Base-by-base conservation (phyloP, 2,888 invertebrate genomes). In the Metopia argyrocephala region DNA sequence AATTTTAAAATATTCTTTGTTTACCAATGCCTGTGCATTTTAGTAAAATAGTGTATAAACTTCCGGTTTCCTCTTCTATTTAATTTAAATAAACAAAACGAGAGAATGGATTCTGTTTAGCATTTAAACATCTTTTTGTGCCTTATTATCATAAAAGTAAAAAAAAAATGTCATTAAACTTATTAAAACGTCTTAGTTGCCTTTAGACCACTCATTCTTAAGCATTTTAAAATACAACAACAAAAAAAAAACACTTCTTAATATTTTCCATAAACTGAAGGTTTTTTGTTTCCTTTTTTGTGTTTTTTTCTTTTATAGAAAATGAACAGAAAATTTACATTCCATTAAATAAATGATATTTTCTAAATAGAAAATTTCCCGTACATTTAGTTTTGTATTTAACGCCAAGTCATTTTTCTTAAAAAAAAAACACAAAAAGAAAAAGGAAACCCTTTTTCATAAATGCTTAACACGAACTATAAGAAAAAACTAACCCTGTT, bases 291-390 rank as follows among this genome's bases (percentile, higher is more conserved):
- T 27, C 46, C 18, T 48, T 46, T 21, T 46, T 38, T 45, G 23
- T 38, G 18, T 46, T 15, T 15, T 31, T 38, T 38, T 31, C 15
- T 38, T 38, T 15, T n/a, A 6, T 4, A 1, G 28, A 68, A 52
- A 68, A 23, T 9, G 28, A 50, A 61, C 5, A 38, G n/a, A 69
- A 79, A 73, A 82, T 82, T 79, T 82, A 69, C 76, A 82, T 79
- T 74, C 76, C 82, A 82, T 79, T 79, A 82, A 79, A 70, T 79
- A 79, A 82, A 82, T 79, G 69, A 82, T 70, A 74, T 74, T 71
- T 75, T 62, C 61, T 69, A 75, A 81, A 81, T 78, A 57, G 66
- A 78, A 70, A 64, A 66, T 75, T 80, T 75, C 68, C 79, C 65
- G 82, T 75, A 76, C 75, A 79, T 79, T 78, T 79, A 74, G 76